Evolutionary conservation across 1,140 invertebrate genomes (phyloP).

Genomic region (Brachionus rotundiformis): DNA sequence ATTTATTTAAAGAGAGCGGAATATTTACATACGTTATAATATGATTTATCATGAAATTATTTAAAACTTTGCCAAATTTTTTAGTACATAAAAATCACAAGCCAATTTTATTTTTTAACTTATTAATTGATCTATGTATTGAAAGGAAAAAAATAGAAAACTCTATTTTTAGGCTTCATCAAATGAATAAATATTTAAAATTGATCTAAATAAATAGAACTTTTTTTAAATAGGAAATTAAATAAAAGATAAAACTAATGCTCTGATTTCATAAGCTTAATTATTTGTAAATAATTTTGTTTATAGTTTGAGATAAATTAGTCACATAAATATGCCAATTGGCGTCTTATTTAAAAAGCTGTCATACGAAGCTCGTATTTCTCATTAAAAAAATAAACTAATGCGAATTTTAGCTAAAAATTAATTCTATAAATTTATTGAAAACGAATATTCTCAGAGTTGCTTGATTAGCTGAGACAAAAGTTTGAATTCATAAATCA

Average conservation of each 20-base stretch:
- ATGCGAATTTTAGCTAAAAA: background rate
- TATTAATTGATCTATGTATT: background rate
- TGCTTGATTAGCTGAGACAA: background rate
- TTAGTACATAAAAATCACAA: background rate
- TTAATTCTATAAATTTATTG: too few species aligned
- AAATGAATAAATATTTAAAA: slow-evolving; percentile 8
- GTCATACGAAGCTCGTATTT: background rate
- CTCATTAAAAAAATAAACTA: background rate
- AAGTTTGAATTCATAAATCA: too few species aligned
- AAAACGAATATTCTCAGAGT: background rate
- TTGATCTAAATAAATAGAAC: background rate
- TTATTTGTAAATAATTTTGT: background rate
- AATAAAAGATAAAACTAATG: background rate
- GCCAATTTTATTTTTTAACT: background rate
- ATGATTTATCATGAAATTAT: background rate
- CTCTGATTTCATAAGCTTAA: background rate
- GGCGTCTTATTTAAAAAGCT: background rate
- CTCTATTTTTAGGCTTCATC: background rate
- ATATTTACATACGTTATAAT: too few species aligned
- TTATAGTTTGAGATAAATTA: background rate
- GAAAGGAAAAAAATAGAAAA: background rate
- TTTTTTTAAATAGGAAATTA: background rate
- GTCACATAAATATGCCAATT: background rate
- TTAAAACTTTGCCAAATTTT: background rate
- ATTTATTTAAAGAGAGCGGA: too few species aligned